Percentiles rank a stretch among this genome's conserved stretches.
Conservation (phyloP, 2,888 invertebrate species). For the Eupithecia dodoneata region DNA sequence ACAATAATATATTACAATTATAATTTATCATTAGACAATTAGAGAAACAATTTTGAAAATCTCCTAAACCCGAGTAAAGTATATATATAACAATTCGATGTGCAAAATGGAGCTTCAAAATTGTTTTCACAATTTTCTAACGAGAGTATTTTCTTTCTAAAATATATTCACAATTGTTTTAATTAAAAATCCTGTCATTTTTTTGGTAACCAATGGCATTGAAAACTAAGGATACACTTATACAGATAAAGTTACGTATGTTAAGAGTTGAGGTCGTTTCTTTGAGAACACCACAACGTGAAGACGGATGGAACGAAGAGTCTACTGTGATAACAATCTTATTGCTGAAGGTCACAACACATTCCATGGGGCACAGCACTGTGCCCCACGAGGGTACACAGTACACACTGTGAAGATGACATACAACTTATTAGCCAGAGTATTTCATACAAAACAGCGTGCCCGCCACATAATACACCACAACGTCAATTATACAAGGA, state of each 20-base stretch:
- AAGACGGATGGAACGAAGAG: conserved; percentile 69
- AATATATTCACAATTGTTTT: conserved; percentile 81
- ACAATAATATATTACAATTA: conserved; percentile 83
- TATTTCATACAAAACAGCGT: conserved; percentile 57
- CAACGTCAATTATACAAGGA: conserved; percentile 55
- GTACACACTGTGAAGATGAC: conserved; percentile 50
- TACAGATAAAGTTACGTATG: conserved; percentile 77
- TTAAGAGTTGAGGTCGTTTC: conserved; percentile 62
- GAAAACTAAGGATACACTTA: conserved; percentile 77
- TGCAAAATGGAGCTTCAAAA: conserved; percentile 73
- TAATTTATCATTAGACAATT: conserved; percentile 78
- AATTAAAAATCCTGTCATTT: conserved; percentile 82
- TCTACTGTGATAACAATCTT: conserved; percentile 62
- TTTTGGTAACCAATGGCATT: conserved; percentile 84
- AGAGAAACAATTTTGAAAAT: conserved; percentile 74
- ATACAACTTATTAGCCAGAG: conserved; percentile 46
- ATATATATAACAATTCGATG: conserved; percentile 81
- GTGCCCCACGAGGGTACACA: conserved; percentile 42
- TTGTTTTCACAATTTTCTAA: conserved; percentile 72
- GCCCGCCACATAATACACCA: conserved; percentile 57
- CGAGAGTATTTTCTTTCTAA: conserved; percentile 74
- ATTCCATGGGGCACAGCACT: conserved; percentile 32
- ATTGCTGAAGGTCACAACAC: conserved; percentile 75
- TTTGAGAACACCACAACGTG: conserved; percentile 68
- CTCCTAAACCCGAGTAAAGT: conserved; percentile 74